Evolutionary conservation across 2,113 vertebrate species (phyloP).

Genomic region (Nothocercus nigrocapillus): DNA sequence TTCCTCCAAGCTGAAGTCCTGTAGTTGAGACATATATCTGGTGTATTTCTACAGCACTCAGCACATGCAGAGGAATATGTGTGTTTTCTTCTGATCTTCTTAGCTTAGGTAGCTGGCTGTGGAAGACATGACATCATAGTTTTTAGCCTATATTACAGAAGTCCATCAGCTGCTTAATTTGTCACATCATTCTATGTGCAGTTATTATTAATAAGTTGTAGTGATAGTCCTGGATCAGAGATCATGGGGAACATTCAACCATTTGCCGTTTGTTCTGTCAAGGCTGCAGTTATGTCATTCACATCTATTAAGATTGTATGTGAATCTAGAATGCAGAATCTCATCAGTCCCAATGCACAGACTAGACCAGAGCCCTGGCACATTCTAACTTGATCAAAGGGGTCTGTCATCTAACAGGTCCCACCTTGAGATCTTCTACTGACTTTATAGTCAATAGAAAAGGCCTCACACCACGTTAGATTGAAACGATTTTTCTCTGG

Average conservation of each 20-base stretch:
- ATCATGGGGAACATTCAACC: not conserved
- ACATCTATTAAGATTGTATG: not conserved
- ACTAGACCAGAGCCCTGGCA: accelerated
- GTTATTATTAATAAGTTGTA: not conserved
- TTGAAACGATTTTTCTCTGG: not conserved
- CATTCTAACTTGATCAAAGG: accelerated
- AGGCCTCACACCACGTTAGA: not conserved
- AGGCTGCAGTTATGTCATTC: accelerated
- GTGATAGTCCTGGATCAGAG: not conserved
- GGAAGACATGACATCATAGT: not conserved
- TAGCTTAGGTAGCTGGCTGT: not conserved
- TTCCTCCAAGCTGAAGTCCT: not conserved
- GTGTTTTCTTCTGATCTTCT: not conserved
- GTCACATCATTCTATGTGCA: not conserved
- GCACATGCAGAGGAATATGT: not conserved
- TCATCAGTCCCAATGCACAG: accelerated
- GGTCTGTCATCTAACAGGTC: not conserved
- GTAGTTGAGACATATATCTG: not conserved
- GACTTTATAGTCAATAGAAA: not conserved
- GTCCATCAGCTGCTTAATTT: not conserved
- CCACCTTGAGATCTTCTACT: not conserved
- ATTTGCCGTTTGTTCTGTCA: not conserved
- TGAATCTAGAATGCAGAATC: not conserved
- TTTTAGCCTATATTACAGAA: not conserved
- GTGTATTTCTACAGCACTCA: not conserved